Evolutionary conservation across 2,113 vertebrate genomes (phyloP), one percentile per base, ranked within the genome.

Genomic region (Etheostoma cragini): DNA sequence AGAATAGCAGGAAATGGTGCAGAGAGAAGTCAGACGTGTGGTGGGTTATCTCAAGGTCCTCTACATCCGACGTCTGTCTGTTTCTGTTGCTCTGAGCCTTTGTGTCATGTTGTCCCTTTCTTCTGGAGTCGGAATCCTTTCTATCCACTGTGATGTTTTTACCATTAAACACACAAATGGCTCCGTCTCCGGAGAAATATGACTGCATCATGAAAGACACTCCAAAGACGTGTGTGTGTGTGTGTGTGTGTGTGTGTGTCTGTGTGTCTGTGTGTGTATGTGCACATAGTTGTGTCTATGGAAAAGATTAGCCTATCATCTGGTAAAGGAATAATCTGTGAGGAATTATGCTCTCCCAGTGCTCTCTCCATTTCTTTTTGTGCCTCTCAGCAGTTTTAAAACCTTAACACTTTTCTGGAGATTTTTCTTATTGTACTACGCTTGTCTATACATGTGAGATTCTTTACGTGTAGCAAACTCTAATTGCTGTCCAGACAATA

Each of bases 251-350:
- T 22, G 30, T 38, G 52, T 82, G 46, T 33, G 52, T 54, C 21
- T n/a, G 19, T 22, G 52, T 53, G 52, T 53, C 8, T 22, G 30
- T 64, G 62, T 16, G 13, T 16, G 62, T 78, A 60, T 47, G 49
- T 64, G 71, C 69, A 50, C 30, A 21, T 81, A 81, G 68, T 33
- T 61, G 33, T 82, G 76, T 89, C 79, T 63, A 42, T 88, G 92
- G 92, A 92, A 93, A 93, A 91, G 78, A 73, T 93, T 82, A 92
- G 81, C n/a, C 47, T 58, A 78, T 90, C 84, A 83, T 93, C 92
- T 93, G 91, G 87, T 88, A 88, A 91, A 92, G 75, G 84, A 90
- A 89, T 91, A 88, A 83, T 90, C 79, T 74, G 68, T 84, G 77
- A 75, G 45, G 70, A 85, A 72, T 85, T 22, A 78, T 70, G 60